Conservation (phyloP, 2,113 vertebrate species). For the Mixornis gularis region DNA sequence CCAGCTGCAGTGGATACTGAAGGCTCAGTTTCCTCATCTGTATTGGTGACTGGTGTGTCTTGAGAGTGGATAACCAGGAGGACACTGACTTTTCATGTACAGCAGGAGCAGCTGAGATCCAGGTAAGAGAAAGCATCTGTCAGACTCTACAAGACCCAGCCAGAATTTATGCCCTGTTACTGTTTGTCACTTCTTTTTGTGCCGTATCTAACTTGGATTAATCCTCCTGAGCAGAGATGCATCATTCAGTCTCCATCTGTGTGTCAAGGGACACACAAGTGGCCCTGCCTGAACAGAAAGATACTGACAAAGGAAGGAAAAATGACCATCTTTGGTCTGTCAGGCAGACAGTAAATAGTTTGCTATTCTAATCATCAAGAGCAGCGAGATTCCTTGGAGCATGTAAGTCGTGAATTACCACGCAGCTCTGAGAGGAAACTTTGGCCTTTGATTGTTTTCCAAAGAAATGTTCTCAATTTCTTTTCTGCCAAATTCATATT, state of each 20-base stretch:
- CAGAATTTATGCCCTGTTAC: neutral
- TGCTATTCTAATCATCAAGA: slow-evolving; percentile 2
- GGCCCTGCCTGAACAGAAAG: neutral
- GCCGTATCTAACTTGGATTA: neutral
- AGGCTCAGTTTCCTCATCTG: neutral
- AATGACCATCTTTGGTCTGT: slow-evolving; percentile 41
- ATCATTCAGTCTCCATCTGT: neutral
- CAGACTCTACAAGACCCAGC: neutral
- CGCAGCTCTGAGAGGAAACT: slow-evolving; percentile 37
- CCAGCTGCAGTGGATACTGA: neutral
- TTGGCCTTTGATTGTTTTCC: slow-evolving; percentile 62
- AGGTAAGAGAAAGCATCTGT: neutral
- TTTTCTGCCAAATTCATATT: slow-evolving; percentile 52
- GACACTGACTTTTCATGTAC: accelerated
- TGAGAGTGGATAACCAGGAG: neutral
- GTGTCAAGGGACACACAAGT: neutral
- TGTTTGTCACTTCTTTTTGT: neutral
- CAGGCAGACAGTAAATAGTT: slow-evolving; percentile 23
- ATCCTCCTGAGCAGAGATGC: neutral
- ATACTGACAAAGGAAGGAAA: neutral
- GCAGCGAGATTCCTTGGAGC: slow-evolving; percentile 1
- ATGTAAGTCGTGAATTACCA: slow-evolving; percentile 36
- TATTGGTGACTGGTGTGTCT: neutral
- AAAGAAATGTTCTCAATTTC: slow-evolving; percentile 57
- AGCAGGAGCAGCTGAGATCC: neutral